Base-by-base conservation (phyloP, 1,140 invertebrate genomes). In the Drosophila rhopaloa region DNA sequence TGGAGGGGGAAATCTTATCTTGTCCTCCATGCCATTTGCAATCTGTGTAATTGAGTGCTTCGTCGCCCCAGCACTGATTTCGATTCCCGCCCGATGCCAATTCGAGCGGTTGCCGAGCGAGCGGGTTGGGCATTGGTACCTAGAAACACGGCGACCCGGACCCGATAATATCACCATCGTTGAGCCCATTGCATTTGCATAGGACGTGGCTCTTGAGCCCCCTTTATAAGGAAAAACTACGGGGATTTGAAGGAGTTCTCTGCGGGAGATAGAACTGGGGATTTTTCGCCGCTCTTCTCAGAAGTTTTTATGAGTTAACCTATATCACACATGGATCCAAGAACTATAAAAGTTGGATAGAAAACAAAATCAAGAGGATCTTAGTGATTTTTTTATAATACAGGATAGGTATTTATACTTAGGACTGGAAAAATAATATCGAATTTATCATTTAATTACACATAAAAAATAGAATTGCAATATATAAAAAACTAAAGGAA, bases 31-130 rank as follows among this genome's bases (percentile, higher is more conserved):
- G 76, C 78, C 76, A 63, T 32, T 67, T 65, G 71, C 83, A 86
- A 86, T 86, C 83, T 88, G 70, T 76, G 83, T 88, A 86, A 86
- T 86, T 86, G 83, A 88, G 60, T 73, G 79, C 67, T 68, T 70
- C 60, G 58, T 59, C 59, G 38, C 35, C 57, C 66, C 41, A 44
- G 60, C 73, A 76, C 71, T 53, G 73, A 76, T 75, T 76, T 41
- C 35, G 0, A 19, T 19, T 40, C 24, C 14, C 48, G 29, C 47
- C 47, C 47, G 27, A 29, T 29, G 47, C 27, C 13, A 29, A 29
- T 7, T 35, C 29, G 44, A 47, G 19, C 29, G 29, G 67, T 71
- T 70, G 65, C 67, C 66, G 63, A 68, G 48, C 50, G 47, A 44
- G 0, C 19, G 11, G 24, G 5, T 32, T 53, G 19, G 24, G 6